These are phyloP conservation scores for Drosophila pectinifera DNA, from an alignment of 1,140 invertebrate genomes.

Conservation along the genomic window DNA sequence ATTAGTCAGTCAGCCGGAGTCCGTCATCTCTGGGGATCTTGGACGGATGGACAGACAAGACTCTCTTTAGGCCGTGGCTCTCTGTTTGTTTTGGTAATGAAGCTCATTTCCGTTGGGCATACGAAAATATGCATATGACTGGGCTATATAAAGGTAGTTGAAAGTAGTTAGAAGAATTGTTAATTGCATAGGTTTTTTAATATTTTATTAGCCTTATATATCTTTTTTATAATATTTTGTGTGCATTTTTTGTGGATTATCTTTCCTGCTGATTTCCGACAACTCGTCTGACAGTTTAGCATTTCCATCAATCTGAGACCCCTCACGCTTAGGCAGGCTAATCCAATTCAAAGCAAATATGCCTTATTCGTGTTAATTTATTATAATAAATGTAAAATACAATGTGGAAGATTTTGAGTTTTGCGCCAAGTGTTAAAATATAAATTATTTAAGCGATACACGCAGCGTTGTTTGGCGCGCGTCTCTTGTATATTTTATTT, in stretches of 20 bases:
- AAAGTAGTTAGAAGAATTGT: constrained; percentile 49
- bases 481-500: constrained; percentile 82
- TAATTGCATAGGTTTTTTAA: not conserved
- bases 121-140: constrained; percentile 65
- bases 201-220: too few relatives aligned
- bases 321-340: constrained; percentile 34
- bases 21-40: constrained; percentile 48
- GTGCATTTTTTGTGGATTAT: constrained; percentile 13
- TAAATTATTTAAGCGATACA: constrained; percentile 84
- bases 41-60: constrained; percentile 5
- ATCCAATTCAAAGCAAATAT: constrained; percentile 77
- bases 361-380: constrained; percentile 77
- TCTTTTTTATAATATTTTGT: not conserved
- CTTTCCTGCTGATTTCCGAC: constrained; percentile 34
- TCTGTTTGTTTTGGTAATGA: constrained; percentile 85
- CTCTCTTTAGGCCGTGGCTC: constrained; percentile 24
- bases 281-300: constrained; percentile 34
- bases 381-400: constrained; percentile 83
- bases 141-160: constrained; percentile 23
- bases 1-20: constrained; percentile 68
- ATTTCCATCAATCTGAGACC: constrained; percentile 61
- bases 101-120: constrained; percentile 81
- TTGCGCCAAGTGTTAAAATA: constrained; percentile 76
- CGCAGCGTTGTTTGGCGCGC: constrained; percentile 71
- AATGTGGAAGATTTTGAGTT: constrained; percentile 67